phyloP scores from a whole-genome alignment of 2,797 vertebrate genomes.

The Platyrinchus mystaceus region DNA sequence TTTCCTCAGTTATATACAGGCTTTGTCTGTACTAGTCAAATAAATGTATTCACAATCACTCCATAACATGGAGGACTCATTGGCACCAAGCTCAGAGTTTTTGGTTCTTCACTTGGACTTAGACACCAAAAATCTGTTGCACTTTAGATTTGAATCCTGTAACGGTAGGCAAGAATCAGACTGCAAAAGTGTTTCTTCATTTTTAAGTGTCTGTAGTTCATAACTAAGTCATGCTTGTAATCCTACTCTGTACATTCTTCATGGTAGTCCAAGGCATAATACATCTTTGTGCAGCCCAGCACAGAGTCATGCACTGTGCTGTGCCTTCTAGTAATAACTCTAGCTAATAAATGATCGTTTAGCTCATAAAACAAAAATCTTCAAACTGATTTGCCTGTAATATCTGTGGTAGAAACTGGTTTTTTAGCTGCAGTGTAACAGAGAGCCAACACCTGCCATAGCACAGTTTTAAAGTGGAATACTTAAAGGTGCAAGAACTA shows the following conservation, averaged over 20 bases:
- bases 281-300: neutral
- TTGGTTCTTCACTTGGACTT: neutral
- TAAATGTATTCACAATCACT: neutral
- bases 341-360: neutral
- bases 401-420: neutral
- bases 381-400: neutral
- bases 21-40: neutral
- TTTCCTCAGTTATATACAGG: neutral
- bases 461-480: neutral
- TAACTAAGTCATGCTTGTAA: neutral
- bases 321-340: neutral
- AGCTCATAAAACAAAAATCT: neutral
- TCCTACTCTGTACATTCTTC: neutral
- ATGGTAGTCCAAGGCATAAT: neutral
- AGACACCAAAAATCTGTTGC: neutral
- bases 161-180: neutral
- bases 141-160: neutral
- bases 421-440: neutral
- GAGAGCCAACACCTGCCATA: neutral
- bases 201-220: neutral
- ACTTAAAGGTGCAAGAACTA: neutral
- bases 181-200: neutral
- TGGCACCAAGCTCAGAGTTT: neutral
- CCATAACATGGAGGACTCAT: neutral
- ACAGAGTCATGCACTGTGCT: neutral